A percentile compares a stretch with the other conserved stretches of the same genome.
These are phyloP conservation scores for Gymnocephalus cernua DNA, from an alignment of 2,113 vertebrate species.

Conservation along the genomic window DNA sequence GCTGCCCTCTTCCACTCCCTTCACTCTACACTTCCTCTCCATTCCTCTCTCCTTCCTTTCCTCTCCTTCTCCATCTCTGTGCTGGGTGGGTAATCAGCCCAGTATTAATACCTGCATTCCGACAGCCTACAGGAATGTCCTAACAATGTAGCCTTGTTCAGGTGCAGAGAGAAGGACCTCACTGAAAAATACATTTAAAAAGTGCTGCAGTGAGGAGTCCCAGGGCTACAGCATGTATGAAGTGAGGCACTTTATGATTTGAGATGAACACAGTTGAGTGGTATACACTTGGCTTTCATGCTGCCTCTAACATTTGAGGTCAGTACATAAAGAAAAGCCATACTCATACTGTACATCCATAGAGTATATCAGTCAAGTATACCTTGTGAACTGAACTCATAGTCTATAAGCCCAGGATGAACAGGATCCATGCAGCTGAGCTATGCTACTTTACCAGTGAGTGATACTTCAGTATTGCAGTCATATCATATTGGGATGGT, in stretches of 20 bases:
- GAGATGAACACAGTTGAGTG: conserved; percentile 15
- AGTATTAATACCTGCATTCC: conserved; percentile 86
- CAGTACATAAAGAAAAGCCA: conserved; percentile 10
- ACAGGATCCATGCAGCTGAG: conserved; percentile 13
- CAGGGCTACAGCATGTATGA: conserved; percentile 19
- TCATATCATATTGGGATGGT: not conserved
- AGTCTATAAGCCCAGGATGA: conserved; percentile 1
- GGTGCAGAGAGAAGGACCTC: conserved; percentile 56
- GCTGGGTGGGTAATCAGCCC: conserved; percentile 73
- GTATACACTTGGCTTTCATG: conserved; percentile 20
- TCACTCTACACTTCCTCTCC: conserved; percentile 60
- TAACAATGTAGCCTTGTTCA: conserved; percentile 85
- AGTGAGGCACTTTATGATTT: not conserved
- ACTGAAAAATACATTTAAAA: conserved; percentile 51
- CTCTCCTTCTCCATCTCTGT: not conserved
- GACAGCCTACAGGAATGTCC: conserved; percentile 81
- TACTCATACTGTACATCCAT: not conserved
- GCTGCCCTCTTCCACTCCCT: conserved; percentile 47
- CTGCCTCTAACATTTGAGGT: conserved; percentile 8
- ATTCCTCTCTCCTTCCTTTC: conserved; percentile 28
- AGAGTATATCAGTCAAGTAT: conserved; percentile 1
- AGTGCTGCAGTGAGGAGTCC: conserved; percentile 25
- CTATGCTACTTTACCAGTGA: not conserved
- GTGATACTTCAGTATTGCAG: not conserved
- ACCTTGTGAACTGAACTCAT: not conserved